Base-by-base conservation (phyloP, 2,888 invertebrate species). In the Galeopsomyia nigrocyanea region DNA sequence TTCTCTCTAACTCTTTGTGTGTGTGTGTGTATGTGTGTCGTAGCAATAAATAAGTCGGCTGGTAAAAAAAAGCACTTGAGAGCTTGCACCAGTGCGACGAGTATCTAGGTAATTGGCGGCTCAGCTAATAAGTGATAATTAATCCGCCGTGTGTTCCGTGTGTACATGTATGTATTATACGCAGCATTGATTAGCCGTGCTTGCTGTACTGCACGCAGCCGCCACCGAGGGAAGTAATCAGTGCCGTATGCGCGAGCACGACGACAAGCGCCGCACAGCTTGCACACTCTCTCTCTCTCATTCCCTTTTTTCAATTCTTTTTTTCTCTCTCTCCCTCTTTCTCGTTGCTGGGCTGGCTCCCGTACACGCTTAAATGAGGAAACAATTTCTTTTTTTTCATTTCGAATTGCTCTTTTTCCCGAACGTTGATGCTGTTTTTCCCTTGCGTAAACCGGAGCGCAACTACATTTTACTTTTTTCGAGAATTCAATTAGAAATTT, bases 101-200 rank as follows among this genome's bases (percentile, higher is more conserved):
- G 53, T 10, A 39, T 3, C 22, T 68, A 26, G 26, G 26, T 26
- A 68, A 68, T 68, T 68, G 68, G 62, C 62, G 49, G 68, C 6
- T 19, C 7, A 10, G 55, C 13, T 67, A 67, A 58, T 68, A 51
- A 68, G 67, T 46, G 67, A 68, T 60, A 51, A 60, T 56, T 68
- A 56, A 62, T 55, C 53, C 61, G 68, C 19, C 16, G 10, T 39
- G 39, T 10, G 39, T 3, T 39, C 1, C 7, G 26, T 1, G 47
- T 26, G 39, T 14, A 31, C 10, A 17, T 17, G 5, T 17, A 26
- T 1, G 63, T 51, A 50, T 63, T n/a, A 19, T 14, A 39, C 10
- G 56, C 39, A 19, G 60, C 68, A 68, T 68, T 68, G 68, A 68
- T 68, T 68, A 68, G 68, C 26, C 17, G 60, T 10, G 31, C n/a